A percentile compares a stretch with the other conserved stretches of the same genome.
These are phyloP conservation scores for Sclerurus mexicanus DNA, from an alignment of 2,113 vertebrate species.

Conservation along the genomic window DNA sequence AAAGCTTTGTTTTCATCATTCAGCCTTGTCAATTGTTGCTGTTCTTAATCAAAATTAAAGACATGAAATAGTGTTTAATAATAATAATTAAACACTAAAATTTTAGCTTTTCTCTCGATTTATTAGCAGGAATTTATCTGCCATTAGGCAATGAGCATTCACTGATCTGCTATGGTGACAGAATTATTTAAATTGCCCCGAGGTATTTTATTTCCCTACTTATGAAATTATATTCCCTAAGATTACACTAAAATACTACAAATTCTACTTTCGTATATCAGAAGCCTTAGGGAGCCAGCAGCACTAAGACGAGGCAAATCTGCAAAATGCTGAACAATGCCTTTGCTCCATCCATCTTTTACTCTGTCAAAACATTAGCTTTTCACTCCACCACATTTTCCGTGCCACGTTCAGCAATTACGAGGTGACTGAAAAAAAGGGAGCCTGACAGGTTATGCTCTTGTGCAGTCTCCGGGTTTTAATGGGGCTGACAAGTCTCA, in stretches of 20 bases:
- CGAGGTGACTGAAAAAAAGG: neutral
- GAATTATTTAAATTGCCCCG: neutral
- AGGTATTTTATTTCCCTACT: neutral
- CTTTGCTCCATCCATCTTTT: neutral
- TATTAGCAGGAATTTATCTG: neutral
- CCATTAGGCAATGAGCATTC: neutral
- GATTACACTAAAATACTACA: neutral
- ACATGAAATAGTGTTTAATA: neutral
- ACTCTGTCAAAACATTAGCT: neutral
- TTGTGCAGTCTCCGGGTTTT: neutral
- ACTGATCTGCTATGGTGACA: neutral
- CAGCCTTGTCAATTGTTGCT: neutral
- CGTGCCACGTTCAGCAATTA: neutral
- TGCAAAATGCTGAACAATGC: neutral
- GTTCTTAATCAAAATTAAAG: neutral
- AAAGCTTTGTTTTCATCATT: neutral
- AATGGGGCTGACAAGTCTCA: neutral
- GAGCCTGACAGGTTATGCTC: neutral
- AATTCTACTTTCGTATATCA: neutral
- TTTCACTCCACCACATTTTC: neutral
- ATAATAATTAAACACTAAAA: neutral
- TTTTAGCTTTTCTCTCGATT: neutral
- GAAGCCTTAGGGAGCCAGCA: neutral
- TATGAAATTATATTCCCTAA: neutral
- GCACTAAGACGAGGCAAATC: neutral